Evolutionary conservation across 1,140 invertebrate species (phyloP).

Genomic region (Periplaneta americana): DNA sequence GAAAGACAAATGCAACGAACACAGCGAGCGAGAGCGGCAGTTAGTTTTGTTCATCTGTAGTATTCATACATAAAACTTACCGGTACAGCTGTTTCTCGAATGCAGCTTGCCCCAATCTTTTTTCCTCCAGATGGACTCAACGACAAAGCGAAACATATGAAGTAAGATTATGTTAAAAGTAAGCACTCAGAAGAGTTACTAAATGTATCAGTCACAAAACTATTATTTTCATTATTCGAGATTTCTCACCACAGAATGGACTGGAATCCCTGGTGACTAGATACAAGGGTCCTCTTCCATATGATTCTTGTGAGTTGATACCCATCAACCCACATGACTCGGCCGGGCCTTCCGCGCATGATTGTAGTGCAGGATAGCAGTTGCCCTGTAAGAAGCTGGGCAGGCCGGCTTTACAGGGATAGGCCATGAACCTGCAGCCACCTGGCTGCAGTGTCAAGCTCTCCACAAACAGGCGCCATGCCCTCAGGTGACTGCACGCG

Average conservation of each 20-base stretch:
- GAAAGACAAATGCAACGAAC: too few species aligned
- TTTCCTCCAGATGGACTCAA: too few species aligned
- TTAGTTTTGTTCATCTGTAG: too few species aligned
- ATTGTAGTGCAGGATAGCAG: conserved; percentile 39
- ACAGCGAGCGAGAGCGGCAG: too few species aligned
- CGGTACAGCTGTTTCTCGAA: too few species aligned
- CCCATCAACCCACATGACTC: conserved; percentile 29
- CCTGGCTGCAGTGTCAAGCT: conserved; percentile 23
- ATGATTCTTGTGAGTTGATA: conserved; percentile 23
- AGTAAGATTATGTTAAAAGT: too few species aligned
- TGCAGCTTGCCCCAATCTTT: too few species aligned
- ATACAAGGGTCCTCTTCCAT: conserved; percentile 37
- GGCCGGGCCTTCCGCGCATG: conserved; percentile 17
- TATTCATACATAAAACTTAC: too few species aligned
- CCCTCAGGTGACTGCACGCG: conserved; percentile 40
- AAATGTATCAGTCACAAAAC: too few species aligned
- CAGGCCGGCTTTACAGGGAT: conserved; percentile 39
- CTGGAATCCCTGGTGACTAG: conserved; percentile 36
- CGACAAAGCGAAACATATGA: too few species aligned
- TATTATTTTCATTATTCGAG: too few species aligned
- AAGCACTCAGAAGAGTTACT: too few species aligned
- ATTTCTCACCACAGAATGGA: conserved; percentile 46
- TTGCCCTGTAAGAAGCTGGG: conserved; percentile 35
- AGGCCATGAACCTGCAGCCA: conserved; percentile 41
- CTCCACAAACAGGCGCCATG: conserved; percentile 35